Percentiles rank a stretch among this genome's conserved stretches.
These are phyloP conservation scores for Cotesia glomerata DNA, from an alignment of 1,140 invertebrate species.

Conservation along the genomic window DNA sequence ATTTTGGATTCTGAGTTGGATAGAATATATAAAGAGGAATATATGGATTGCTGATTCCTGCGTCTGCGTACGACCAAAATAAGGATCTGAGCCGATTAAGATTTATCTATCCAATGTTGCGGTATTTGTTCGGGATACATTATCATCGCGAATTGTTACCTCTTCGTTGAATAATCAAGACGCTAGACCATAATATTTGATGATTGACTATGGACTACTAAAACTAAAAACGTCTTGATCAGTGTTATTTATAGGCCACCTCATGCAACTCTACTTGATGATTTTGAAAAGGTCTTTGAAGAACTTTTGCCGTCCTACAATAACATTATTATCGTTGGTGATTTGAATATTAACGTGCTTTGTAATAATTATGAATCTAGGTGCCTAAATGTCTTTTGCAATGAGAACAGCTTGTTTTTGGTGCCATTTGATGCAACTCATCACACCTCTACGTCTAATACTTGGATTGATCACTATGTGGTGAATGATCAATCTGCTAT, in stretches of 20 bases:
- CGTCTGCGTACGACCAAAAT: too few relatives aligned
- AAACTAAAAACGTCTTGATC: neutral
- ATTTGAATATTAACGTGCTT: conserved; percentile 1
- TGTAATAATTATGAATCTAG: neutral
- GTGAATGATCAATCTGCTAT: neutral
- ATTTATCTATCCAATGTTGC: neutral
- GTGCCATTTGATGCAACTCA: conserved; percentile 10
- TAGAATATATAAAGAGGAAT: neutral
- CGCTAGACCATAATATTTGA: neutral
- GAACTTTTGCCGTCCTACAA: too few relatives aligned
- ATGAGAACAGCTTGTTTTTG: neutral
- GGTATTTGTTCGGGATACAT: neutral
- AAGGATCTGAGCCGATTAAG: neutral
- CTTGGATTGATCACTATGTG: conserved; percentile 7
- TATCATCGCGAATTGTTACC: neutral
- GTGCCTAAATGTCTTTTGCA: neutral
- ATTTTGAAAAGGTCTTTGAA: neutral
- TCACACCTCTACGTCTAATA: conserved; percentile 8
- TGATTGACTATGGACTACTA: neutral
- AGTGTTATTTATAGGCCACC: conserved; percentile 22
- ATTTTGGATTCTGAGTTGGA: too few relatives aligned
- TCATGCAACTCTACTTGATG: neutral
- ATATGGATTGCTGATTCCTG: neutral
- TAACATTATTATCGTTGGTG: too few relatives aligned
- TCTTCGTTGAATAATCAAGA: neutral